Percentiles rank a stretch among this genome's conserved stretches.
Evolutionary conservation across 2,113 vertebrate species (phyloP).

Genomic region (Eublepharis macularius): DNA sequence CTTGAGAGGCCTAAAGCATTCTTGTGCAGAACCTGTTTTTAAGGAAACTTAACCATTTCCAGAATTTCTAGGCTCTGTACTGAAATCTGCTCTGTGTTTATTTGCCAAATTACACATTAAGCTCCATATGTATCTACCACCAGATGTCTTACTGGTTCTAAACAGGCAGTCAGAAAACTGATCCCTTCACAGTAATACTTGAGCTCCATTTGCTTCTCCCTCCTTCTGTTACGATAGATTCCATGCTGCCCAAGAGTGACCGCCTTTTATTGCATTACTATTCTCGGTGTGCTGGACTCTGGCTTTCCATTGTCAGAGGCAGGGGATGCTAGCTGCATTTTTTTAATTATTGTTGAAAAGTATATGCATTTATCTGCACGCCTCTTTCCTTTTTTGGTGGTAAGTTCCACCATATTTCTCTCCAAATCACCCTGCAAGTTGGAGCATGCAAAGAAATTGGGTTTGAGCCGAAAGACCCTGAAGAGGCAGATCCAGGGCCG

Average conservation of each 20-base stretch:
- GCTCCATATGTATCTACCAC: not conserved
- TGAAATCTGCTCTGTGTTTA: not conserved
- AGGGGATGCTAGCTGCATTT: not conserved
- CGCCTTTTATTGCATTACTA: not conserved
- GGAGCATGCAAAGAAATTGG: not conserved
- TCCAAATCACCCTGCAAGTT: no score
- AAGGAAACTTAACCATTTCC: not conserved
- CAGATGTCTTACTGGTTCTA: not conserved
- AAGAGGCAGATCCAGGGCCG: not conserved
- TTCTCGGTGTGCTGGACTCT: not conserved
- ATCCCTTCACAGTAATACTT: not conserved
- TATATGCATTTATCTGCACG: not conserved
- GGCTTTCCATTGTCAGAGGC: not conserved
- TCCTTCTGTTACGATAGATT: fast-evolving
- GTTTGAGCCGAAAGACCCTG: not conserved
- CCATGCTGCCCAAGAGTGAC: not conserved
- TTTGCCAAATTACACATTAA: no score
- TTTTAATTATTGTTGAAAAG: not conserved
- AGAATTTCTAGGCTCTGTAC: not conserved
- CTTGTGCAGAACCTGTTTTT: not conserved
- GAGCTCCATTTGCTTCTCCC: not conserved
- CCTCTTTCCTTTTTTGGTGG: not conserved
- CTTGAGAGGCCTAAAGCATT: not conserved
- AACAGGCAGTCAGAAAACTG: no score
- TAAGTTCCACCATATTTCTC: not conserved